Evolutionary conservation across 2,888 invertebrate species (phyloP).

Genomic region (Nemapogon koenigi): DNA sequence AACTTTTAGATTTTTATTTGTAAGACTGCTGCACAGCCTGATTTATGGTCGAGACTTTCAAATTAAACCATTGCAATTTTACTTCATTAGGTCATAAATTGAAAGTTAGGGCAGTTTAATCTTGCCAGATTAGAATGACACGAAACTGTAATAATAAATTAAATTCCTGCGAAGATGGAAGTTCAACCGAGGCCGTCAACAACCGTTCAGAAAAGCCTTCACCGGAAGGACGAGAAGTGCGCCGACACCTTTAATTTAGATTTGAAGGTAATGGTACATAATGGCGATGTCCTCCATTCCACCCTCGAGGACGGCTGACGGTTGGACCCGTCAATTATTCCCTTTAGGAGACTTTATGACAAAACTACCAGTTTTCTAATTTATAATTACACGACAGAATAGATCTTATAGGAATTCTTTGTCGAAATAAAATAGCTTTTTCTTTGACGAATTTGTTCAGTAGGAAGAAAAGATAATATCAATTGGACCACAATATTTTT

Average conservation of each 20-base stretch:
- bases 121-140: too few species aligned
- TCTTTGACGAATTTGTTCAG: conserved; percentile 2
- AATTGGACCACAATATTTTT: conserved; percentile 26
- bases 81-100: too few species aligned
- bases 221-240: conserved; percentile 5
- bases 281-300: conserved; percentile 8
- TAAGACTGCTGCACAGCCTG: too few species aligned
- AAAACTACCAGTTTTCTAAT: conserved; percentile 4
- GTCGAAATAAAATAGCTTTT: neutral
- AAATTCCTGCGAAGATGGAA: conserved; percentile 4
- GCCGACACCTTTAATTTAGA: conserved; percentile 16
- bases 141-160: conserved; percentile 4
- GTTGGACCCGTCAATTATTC: conserved; percentile 7
- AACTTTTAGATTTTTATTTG: too few species aligned
- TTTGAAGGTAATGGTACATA: conserved; percentile 15
- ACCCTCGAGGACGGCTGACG: neutral
- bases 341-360: conserved; percentile 3
- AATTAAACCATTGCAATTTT: too few species aligned
- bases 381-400: conserved; percentile 2
- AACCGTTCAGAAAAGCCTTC: too few species aligned
- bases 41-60: too few species aligned
- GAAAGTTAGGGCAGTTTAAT: too few species aligned
- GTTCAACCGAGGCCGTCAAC: neutral
- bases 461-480: conserved; percentile 19
- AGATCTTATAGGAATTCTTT: neutral